phyloP scores from a whole-genome alignment of 2,888 invertebrate species.

The Odontomyia ornata region DNA sequence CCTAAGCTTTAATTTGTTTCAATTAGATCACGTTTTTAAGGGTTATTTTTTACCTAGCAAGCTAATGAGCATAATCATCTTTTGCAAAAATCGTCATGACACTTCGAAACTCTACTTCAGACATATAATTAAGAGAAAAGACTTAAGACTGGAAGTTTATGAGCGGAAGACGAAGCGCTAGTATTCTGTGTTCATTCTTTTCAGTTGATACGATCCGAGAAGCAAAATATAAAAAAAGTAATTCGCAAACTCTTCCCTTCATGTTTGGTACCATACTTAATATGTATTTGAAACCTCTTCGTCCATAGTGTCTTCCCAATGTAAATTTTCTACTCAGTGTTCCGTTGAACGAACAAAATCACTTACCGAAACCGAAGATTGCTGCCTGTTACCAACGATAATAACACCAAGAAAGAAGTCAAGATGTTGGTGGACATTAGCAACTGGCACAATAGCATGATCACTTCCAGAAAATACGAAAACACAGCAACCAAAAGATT shows the following conservation, averaged over 20 bases:
- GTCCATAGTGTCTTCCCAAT: slow-evolving; percentile 19
- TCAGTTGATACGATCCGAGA: not conserved
- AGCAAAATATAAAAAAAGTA: no score
- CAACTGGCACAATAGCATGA: not conserved
- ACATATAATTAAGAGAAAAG: no score
- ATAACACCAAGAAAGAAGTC: not conserved
- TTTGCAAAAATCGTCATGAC: no score
- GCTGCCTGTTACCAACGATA: not conserved
- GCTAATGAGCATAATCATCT: no score
- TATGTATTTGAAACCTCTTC: not conserved
- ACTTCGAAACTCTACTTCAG: no score
- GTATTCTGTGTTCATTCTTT: not conserved
- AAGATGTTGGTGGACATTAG: not conserved
- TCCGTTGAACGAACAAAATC: slow-evolving; percentile 65
- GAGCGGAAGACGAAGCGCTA: no score
- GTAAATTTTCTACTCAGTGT: slow-evolving; percentile 59
- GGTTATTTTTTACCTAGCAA: no score
- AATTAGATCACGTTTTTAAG: no score
- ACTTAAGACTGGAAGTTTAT: no score
- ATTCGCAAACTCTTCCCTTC: not conserved
- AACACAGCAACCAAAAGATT: not conserved
- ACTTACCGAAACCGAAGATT: slow-evolving; percentile 63
- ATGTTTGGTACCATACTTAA: not conserved
- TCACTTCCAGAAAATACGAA: not conserved
- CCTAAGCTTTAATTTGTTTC: no score